Conservation (phyloP, 2,888 invertebrate species). For the Thera britannica region DNA sequence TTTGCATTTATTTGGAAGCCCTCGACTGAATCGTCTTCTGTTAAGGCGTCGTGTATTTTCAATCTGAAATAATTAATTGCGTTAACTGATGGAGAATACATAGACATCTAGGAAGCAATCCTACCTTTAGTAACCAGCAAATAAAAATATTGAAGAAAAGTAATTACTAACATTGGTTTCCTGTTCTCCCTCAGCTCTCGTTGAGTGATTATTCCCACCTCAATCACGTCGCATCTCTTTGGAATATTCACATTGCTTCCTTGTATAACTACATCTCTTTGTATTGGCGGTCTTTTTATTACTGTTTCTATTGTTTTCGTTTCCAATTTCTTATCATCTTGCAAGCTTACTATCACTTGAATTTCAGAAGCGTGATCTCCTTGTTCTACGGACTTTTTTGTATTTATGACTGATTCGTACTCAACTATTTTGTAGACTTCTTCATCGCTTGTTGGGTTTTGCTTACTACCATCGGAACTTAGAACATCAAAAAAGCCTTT, state of each 20-base stretch:
- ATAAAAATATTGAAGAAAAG: slow-evolving; percentile 22
- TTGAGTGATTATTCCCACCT: slow-evolving; percentile 67
- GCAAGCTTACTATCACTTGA: slow-evolving; percentile 53
- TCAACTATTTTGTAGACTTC: slow-evolving; percentile 72
- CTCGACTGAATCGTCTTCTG: slow-evolving; percentile 58
- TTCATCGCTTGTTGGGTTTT: slow-evolving; percentile 63
- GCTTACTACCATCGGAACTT: slow-evolving; percentile 50
- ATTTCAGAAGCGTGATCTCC: slow-evolving; percentile 49
- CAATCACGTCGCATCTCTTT: slow-evolving; percentile 62
- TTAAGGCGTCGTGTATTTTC: slow-evolving; percentile 55
- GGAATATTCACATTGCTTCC: slow-evolving; percentile 58
- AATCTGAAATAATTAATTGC: slow-evolving; percentile 50
- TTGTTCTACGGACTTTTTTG: slow-evolving; percentile 45
- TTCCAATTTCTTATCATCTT: slow-evolving; percentile 48
- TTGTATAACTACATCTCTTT: slow-evolving; percentile 60
- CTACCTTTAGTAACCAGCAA: background rate
- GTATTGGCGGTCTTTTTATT: slow-evolving; percentile 46
- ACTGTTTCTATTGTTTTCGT: slow-evolving; percentile 51
- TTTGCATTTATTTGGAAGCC: slow-evolving; percentile 41
- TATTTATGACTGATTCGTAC: slow-evolving; percentile 62
- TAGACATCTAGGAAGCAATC: background rate
- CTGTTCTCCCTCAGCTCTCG: slow-evolving; percentile 54
- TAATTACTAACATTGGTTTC: slow-evolving; percentile 62
- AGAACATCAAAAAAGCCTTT: slow-evolving; percentile 65
- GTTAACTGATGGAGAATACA: background rate